phyloP scores from a whole-genome alignment of 2,113 vertebrate species.

The Stercorarius parasiticus region DNA sequence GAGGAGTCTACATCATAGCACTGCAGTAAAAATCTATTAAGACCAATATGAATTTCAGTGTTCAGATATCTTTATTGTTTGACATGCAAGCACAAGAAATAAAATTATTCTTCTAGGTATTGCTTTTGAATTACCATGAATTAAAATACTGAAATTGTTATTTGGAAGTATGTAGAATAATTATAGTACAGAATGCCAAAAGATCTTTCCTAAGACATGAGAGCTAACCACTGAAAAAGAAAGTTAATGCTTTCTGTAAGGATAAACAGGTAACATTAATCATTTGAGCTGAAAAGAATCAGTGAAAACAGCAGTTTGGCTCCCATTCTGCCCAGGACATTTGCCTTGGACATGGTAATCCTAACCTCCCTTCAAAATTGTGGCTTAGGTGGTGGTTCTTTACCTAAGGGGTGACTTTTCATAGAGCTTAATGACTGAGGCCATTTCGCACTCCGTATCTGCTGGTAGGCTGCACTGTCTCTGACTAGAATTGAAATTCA shows the following conservation, averaged over 20 bases:
- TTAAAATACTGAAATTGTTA: background rate
- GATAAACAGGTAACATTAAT: background rate
- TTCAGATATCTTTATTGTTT: background rate
- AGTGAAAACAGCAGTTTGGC: background rate
- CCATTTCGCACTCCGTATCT: conserved; percentile 56
- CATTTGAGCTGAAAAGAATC: background rate
- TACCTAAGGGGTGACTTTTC: conserved; percentile 46
- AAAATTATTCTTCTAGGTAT: background rate
- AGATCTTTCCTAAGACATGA: background rate
- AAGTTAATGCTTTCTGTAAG: background rate
- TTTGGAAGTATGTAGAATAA: background rate
- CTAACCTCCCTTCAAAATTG: conserved; percentile 20
- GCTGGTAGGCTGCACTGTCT: conserved; percentile 59
- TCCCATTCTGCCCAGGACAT: background rate
- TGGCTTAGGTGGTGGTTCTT: conserved; percentile 18
- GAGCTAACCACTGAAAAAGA: background rate
- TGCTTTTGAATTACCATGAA: background rate
- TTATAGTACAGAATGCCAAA: background rate
- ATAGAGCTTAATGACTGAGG: conserved; percentile 1
- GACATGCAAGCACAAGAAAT: background rate
- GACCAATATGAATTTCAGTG: background rate
- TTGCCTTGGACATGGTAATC: conserved; percentile 9
- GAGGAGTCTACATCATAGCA: background rate
- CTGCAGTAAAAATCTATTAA: background rate
- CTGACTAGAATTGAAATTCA: conserved; percentile 70